Percentiles rank a stretch among this genome's conserved stretches.
Conservation (phyloP, 2,888 invertebrate genomes). For the Pandemis heparana region DNA sequence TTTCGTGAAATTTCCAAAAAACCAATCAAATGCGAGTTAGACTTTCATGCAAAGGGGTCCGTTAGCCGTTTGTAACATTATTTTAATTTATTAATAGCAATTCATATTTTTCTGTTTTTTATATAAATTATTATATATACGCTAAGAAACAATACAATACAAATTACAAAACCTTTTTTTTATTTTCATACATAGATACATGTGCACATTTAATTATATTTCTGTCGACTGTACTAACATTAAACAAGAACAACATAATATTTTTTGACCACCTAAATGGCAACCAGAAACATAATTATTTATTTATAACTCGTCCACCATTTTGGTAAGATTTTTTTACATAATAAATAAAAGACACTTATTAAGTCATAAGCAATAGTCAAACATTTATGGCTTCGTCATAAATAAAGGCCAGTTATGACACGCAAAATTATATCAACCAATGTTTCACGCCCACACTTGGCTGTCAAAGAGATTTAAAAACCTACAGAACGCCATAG, state of each 20-base stretch:
- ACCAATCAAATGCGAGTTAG: too few relatives aligned
- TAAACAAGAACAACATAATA: neutral
- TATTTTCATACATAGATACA: too few relatives aligned
- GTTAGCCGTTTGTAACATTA: too few relatives aligned
- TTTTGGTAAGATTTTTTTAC: constrained; percentile 4
- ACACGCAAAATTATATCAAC: constrained; percentile 35
- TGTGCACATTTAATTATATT: too few relatives aligned
- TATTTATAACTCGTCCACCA: neutral
- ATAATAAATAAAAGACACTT: constrained; percentile 20
- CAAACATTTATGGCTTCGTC: constrained; percentile 13
- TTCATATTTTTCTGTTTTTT: too few relatives aligned
- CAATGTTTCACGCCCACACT: constrained; percentile 34
- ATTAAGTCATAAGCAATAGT: constrained; percentile 27
- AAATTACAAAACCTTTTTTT: too few relatives aligned
- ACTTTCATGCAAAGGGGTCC: too few relatives aligned
- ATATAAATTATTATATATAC: too few relatives aligned
- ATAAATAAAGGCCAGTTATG: constrained; percentile 37
- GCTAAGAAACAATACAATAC: too few relatives aligned
- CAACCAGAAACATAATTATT: neutral
- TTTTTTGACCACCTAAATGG: neutral
- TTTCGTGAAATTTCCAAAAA: too few relatives aligned
- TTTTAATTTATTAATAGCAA: too few relatives aligned
- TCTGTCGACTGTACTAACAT: neutral
- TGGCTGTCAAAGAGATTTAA: constrained; percentile 33
- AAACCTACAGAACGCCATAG: constrained; percentile 16